These are phyloP conservation scores for Manis pentadactyla DNA, from an alignment of 2,797 vertebrate genomes.

Conservation along the genomic window DNA sequence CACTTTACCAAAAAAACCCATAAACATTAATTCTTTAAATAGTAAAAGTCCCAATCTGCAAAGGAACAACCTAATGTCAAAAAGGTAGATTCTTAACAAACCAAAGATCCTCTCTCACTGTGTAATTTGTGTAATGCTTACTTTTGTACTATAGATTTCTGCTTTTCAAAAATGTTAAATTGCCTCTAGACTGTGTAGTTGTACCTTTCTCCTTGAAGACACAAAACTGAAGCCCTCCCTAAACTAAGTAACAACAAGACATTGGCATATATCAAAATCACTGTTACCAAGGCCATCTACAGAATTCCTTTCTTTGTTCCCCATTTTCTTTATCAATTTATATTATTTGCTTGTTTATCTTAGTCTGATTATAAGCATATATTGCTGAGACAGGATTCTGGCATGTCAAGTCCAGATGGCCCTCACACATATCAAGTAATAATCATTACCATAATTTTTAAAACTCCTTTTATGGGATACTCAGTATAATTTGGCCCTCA, in stretches of 20 bases:
- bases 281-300: background rate
- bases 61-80: background rate
- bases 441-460: constrained; percentile 60
- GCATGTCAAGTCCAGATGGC: background rate
- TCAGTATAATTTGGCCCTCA: constrained; percentile 31
- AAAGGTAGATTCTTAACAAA: background rate
- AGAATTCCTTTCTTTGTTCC: background rate
- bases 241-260: background rate
- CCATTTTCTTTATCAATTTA: background rate
- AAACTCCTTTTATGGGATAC: constrained; percentile 42
- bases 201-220: background rate
- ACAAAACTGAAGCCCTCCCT: background rate
- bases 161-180: background rate
- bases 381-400: constrained; percentile 32
- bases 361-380: background rate
- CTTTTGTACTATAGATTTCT: background rate
- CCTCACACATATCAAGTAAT: constrained; percentile 53
- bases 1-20: background rate
- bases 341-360: constrained; percentile 13
- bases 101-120: background rate
- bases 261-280: background rate
- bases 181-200: background rate
- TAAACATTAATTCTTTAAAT: constrained; percentile 41
- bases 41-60: background rate
- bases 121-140: background rate